Conservation (phyloP, 1,140 invertebrate genomes). For the Arion vulgaris region DNA sequence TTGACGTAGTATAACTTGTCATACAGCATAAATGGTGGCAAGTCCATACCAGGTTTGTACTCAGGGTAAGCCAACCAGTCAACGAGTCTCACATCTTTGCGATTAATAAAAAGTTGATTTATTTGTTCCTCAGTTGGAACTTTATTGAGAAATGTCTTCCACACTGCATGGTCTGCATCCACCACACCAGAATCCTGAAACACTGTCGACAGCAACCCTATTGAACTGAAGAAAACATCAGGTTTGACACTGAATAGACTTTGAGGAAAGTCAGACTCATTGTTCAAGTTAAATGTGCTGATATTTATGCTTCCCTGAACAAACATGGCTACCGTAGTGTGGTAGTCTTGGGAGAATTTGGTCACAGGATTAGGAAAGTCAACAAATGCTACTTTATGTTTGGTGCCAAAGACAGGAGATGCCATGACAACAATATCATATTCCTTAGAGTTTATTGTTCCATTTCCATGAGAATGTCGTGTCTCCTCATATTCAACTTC, state of each 20-base stretch:
- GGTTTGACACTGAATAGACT: constrained; percentile 75
- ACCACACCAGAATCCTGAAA: constrained; percentile 43
- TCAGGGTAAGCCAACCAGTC: constrained; percentile 80
- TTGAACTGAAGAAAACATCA: constrained; percentile 70
- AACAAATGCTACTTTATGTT: constrained; percentile 69
- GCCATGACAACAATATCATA: constrained; percentile 80
- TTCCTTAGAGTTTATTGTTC: constrained; percentile 38
- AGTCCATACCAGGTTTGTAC: constrained; percentile 71
- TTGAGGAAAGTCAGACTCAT: constrained; percentile 60
- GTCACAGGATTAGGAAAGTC: constrained; percentile 68
- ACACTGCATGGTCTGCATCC: constrained; percentile 67
- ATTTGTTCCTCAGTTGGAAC: constrained; percentile 64
- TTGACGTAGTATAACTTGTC: constrained; percentile 79
- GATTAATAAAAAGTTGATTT: constrained; percentile 74
- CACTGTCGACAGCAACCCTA: constrained; percentile 72
- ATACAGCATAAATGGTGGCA: constrained; percentile 76
- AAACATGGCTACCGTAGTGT: constrained; percentile 77
- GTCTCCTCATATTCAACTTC: constrained; percentile 50
- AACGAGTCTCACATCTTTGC: constrained; percentile 68
- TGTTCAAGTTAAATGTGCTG: constrained; percentile 72
- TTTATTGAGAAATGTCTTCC: constrained; percentile 71
- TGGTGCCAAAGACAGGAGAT: constrained; percentile 74
- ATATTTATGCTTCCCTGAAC: constrained; percentile 75
- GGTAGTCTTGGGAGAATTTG: constrained; percentile 71
- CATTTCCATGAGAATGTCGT: constrained; percentile 20